These are phyloP conservation scores for Pelmatolapia mariae DNA, from an alignment of 2,113 vertebrate species.

Conservation along the genomic window DNA sequence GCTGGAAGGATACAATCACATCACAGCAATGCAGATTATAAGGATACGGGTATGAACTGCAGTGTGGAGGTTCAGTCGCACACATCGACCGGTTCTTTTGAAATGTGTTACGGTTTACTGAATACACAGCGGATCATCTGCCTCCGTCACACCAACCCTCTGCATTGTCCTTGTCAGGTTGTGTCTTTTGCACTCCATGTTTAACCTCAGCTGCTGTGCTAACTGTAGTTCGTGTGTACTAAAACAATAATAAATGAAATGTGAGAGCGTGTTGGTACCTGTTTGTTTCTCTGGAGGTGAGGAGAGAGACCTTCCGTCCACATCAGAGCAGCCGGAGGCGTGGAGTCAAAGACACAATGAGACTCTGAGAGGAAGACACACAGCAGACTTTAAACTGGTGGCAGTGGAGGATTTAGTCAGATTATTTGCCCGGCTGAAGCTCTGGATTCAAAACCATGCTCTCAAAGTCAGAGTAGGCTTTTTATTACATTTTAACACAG, in stretches of 20 bases:
- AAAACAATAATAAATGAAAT: neutral
- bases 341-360: neutral
- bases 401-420: rapidly evolving
- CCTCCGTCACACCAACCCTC: neutral
- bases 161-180: neutral
- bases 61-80: neutral
- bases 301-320: slow-evolving; percentile 80
- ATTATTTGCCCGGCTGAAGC: rapidly evolving
- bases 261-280: slow-evolving; percentile 65
- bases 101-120: neutral
- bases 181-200: neutral
- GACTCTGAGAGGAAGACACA: slow-evolving; percentile 31
- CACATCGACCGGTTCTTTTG: neutral
- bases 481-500: neutral
- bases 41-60: rapidly evolving
- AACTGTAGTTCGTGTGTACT: neutral
- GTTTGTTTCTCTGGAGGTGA: slow-evolving; percentile 87
- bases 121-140: neutral
- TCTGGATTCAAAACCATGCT: neutral
- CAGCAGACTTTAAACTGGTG: rapidly evolving
- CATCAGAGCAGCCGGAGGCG: slow-evolving; percentile 20
- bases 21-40: neutral
- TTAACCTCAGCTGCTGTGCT: neutral
- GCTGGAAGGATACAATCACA: slow-evolving; percentile 61
- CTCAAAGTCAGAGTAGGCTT: neutral